Conservation (phyloP, 2,888 invertebrate genomes). For the Hedya salicella region DNA sequence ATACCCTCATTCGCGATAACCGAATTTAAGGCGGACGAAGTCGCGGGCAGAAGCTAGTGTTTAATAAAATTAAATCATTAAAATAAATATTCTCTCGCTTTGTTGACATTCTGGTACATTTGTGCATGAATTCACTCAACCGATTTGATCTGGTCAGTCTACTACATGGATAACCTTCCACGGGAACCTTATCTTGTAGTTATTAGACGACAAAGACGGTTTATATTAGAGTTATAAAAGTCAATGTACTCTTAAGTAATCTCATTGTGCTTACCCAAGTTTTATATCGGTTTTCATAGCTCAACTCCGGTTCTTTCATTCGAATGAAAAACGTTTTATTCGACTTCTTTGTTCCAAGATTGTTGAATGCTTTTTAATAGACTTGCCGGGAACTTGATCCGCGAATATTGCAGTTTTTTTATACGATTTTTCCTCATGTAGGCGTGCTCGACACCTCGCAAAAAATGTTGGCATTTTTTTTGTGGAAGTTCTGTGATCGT, state of each 20-base stretch:
- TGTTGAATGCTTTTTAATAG: slow-evolving; percentile 29
- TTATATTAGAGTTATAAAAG: background rate
- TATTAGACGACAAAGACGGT: slow-evolving; percentile 1
- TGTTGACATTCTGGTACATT: too few relatives aligned
- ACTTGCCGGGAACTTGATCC: slow-evolving; percentile 13
- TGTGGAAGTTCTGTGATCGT: background rate
- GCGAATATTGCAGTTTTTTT: slow-evolving; percentile 19
- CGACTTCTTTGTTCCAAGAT: slow-evolving; percentile 30
- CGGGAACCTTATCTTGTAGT: too few relatives aligned
- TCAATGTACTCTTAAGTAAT: slow-evolving; percentile 18
- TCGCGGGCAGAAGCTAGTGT: too few relatives aligned
- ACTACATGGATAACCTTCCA: too few relatives aligned
- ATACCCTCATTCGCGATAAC: too few relatives aligned
- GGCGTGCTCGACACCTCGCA: too few relatives aligned
- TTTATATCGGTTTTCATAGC: slow-evolving; percentile 26
- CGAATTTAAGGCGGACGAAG: too few relatives aligned
- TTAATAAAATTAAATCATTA: too few relatives aligned
- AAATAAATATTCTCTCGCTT: too few relatives aligned
- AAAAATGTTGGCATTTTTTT: background rate
- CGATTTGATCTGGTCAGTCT: too few relatives aligned
- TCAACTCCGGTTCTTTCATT: slow-evolving; percentile 22
- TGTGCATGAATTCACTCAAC: too few relatives aligned
- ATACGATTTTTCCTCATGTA: background rate
- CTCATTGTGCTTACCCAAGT: slow-evolving; percentile 15
- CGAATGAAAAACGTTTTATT: slow-evolving; percentile 30